phyloP scores from a whole-genome alignment of 1,140 invertebrate species.

The Drosophila lacertosa region DNA sequence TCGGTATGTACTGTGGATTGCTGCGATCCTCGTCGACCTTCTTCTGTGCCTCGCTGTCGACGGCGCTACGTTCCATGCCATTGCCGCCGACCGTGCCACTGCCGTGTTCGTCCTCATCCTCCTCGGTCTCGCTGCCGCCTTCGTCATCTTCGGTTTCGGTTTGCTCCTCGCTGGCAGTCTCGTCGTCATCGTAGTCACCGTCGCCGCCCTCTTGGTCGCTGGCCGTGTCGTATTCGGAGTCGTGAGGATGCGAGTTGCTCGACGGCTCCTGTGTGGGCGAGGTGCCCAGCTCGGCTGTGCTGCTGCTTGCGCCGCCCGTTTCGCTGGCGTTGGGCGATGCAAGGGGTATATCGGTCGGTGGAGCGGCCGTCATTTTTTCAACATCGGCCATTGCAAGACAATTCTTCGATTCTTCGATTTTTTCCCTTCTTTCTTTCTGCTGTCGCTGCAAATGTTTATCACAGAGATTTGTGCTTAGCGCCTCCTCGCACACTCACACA shows the following conservation, averaged over 20 bases:
- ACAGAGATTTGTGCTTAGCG: slow-evolving; percentile 26
- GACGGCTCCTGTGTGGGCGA: slow-evolving; percentile 75
- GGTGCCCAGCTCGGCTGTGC: slow-evolving; percentile 60
- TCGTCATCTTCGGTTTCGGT: slow-evolving; percentile 72
- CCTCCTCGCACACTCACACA: slow-evolving; percentile 21
- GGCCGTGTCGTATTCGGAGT: slow-evolving; percentile 82
- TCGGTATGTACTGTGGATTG: slow-evolving; percentile 98
- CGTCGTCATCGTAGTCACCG: slow-evolving; percentile 77
- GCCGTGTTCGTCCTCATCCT: slow-evolving; percentile 81
- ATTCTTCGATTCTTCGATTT: slow-evolving; percentile 55
- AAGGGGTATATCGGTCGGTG: slow-evolving; percentile 65
- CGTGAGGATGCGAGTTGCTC: slow-evolving; percentile 80
- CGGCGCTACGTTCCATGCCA: slow-evolving; percentile 85
- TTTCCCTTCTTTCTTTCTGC: slow-evolving; percentile 25
- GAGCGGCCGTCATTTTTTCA: slow-evolving; percentile 63
- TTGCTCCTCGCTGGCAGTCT: slow-evolving; percentile 82
- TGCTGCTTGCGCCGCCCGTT: slow-evolving; percentile 25
- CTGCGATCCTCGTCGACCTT: slow-evolving; percentile 96
- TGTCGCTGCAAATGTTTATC: slow-evolving; percentile 36
- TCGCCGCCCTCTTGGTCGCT: slow-evolving; percentile 84
- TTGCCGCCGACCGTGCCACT: slow-evolving; percentile 83
- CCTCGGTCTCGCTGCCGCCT: slow-evolving; percentile 85
- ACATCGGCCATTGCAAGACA: slow-evolving; percentile 72
- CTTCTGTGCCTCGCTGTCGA: slow-evolving; percentile 86
- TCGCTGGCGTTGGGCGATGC: slow-evolving; percentile 49